Base-by-base conservation (phyloP, 2,113 vertebrate genomes). In the Arizona elegans region DNA sequence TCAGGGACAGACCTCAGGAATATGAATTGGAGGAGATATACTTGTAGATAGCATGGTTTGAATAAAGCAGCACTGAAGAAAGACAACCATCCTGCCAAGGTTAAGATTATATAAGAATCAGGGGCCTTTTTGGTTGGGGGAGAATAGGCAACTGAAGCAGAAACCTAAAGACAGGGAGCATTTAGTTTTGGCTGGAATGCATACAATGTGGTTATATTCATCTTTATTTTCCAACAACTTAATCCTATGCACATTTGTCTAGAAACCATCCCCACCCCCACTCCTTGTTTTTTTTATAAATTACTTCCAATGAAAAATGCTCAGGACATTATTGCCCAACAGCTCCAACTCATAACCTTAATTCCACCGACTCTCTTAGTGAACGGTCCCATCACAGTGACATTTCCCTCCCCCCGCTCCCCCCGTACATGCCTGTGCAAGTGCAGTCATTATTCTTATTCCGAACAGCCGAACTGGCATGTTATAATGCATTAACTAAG, bases 401-500 rank as follows among this genome's bases (percentile, higher is more conserved):
- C 56, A 87, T 87, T 86, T 47, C n/a, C 1, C 65, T 38, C 38
- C 65, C 24, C 59, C 24, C n/a, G n/a, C n/a, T n/a, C n/a, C n/a
- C n/a, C n/a, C n/a, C n/a, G 29, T 8, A 26, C 91, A 47, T 56
- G 62, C 88, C 91, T 92, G 33, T 55, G 50, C 58, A 53, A n/a
- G 56, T 17, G 4, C 12, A 87, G 81, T 53, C 56, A 90, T 93
- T 90, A 26, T 90, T 93, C 75, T 90, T 93, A 87, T 87, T 93
- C 56, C 15, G 2, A 59, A 23, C 53, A 87, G 43, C 13, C 13
- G 1, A 10, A 85, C 47, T 54, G 50, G 19, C 56, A 87, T 65
- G 88, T 90, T 62, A 93, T 43, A 93, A 65, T 87, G 75, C 58
- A 90, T 87, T 93, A 93, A 90, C 89, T 93, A 65, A 93, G 26